These are phyloP conservation scores for Coryphaenoides rupestris DNA, from an alignment of 2,113 vertebrate species.

Conservation along the genomic window DNA sequence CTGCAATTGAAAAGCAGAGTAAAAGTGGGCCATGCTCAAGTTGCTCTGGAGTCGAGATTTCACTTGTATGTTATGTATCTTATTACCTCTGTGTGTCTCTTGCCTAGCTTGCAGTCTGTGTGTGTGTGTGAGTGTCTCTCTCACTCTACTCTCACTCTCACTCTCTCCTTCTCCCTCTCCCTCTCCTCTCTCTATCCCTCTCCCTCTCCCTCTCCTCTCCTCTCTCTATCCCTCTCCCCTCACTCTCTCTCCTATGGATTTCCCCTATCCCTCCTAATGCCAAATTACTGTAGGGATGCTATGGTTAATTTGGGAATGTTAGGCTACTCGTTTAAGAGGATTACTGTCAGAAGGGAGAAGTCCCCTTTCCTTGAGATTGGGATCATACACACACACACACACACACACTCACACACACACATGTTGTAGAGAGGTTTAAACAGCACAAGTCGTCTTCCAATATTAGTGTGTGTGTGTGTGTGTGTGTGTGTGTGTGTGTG, in stretches of 20 bases:
- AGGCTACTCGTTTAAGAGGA: no score
- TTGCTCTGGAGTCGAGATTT: no score
- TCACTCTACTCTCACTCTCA: not conserved
- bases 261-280: not conserved
- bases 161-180: not conserved
- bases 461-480: not conserved
- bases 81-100: no score
- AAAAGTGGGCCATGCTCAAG: no score
- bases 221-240: not conserved
- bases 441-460: no score
- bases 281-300: slow-evolving; percentile 1
- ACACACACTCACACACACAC: slow-evolving; percentile 4
- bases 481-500: no score
- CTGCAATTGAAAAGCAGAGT: no score
- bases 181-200: not conserved
- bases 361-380: no score
- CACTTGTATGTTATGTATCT: no score
- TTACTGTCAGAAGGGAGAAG: no score
- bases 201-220: not conserved
- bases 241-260: not conserved
- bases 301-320: slow-evolving; percentile 18
- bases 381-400: slow-evolving; percentile 19
- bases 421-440: no score
- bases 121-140: not conserved
- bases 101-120: no score